Base-by-base conservation (phyloP, 2,113 vertebrate genomes). In the Aptenodytes forsteri region DNA sequence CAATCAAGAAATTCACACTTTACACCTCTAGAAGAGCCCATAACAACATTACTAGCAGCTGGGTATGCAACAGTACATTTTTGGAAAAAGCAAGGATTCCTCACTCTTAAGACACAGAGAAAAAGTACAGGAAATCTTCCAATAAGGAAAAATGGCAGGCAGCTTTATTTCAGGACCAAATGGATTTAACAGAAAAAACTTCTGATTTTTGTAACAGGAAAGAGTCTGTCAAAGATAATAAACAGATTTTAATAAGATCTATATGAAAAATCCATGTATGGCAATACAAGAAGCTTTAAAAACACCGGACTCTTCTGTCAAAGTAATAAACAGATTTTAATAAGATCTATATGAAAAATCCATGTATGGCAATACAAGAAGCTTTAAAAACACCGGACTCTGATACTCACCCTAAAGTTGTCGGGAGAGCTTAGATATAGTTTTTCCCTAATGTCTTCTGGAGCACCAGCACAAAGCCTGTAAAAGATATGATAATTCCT, bases 401-500 rank as follows among this genome's bases (percentile, higher is more conserved):
- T 38, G 44, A 69, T 96, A 99, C 99, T 93, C 98, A 99, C 99
- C 98, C 99, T 99, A 95, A 99, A 99, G 49, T 96, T 98, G 98
- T 99, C 99, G 30, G 99, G 99, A 46, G 99, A 99, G 88, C 98
- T 98, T 95, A 99, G 98, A 95, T 99, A 99, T 4, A 99, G 98
- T 93, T 99, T 99, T 98, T 99, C 98, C 65, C 99, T 98, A 98
- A 99, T 99, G 88, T 99, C 99, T 96, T 99, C 99, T 18, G 99
- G 94, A 55, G 99, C 99, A 81, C 99, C 99, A 42, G 99, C 99
- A 91, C 99, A 99, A 81, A 99, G 98, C 21, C 99, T 98, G 97
- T 99, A 99, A 98, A 99, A 99, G 92, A 99, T 99, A 97, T 99
- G 99, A 22, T 99, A 99, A 98, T 99, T 99, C 87, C 99, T 99